These are phyloP conservation scores for Ptilorrhoa leucosticta DNA, from an alignment of 2,113 vertebrate species.

Conservation along the genomic window DNA sequence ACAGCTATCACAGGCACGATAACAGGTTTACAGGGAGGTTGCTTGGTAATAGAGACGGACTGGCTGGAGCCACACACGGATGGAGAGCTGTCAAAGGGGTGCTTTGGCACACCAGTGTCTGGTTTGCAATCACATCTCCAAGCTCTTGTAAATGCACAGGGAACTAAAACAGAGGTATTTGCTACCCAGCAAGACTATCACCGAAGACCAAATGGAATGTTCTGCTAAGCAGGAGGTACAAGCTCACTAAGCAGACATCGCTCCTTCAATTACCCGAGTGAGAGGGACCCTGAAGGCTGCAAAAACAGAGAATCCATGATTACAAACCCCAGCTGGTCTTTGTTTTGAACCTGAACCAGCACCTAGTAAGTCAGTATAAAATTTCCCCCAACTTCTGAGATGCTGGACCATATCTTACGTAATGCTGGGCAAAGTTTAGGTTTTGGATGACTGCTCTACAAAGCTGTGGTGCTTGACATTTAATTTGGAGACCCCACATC, in stretches of 20 bases:
- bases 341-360: background rate
- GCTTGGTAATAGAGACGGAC: background rate
- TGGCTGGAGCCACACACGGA: background rate
- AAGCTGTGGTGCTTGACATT: background rate
- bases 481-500: background rate
- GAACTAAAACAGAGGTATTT: background rate
- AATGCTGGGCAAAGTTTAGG: background rate
- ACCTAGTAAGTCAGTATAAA: background rate
- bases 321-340: background rate
- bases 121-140: background rate
- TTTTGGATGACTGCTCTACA: background rate
- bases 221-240: background rate
- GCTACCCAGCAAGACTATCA: background rate
- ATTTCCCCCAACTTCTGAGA: background rate
- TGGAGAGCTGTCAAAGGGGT: background rate
- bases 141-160: background rate
- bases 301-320: background rate
- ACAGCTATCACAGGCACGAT: fast-evolving
- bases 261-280: fast-evolving
- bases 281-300: background rate
- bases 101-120: background rate
- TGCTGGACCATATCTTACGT: background rate
- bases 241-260: background rate
- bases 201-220: background rate
- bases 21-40: background rate